Percentiles rank a stretch among this genome's conserved stretches.
Evolutionary conservation across 2,113 vertebrate species (phyloP).

Genomic region (Bothrops jararaca): DNA sequence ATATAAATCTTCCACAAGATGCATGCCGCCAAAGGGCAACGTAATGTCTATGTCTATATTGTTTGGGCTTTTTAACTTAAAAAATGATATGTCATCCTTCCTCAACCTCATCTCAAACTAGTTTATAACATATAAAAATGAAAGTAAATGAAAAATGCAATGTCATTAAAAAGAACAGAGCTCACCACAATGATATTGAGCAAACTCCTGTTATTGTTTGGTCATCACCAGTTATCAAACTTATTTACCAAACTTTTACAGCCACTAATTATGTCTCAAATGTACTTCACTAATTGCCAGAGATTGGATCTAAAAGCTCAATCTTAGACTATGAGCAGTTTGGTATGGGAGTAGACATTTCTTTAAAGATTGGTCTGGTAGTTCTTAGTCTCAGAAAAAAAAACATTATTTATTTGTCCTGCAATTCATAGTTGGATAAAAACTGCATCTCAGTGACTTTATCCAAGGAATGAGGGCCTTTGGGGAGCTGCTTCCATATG

Average conservation of each 20-base stretch:
- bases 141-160: not conserved
- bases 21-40: not conserved
- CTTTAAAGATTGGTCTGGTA: not conserved
- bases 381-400: not conserved
- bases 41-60: not conserved
- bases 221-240: not conserved
- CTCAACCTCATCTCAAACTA: not conserved
- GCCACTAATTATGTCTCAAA: not conserved
- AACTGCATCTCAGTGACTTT: not conserved
- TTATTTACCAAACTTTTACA: not conserved
- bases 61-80: not conserved
- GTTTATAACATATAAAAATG: not conserved
- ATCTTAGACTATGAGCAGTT: not conserved
- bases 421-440: not conserved
- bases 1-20: not conserved
- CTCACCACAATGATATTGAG: not conserved
- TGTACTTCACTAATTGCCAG: not conserved
- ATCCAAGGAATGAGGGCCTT: not conserved
- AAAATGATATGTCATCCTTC: not conserved
- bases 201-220: not conserved
- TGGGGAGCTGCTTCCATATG: not conserved
- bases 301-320: not conserved
- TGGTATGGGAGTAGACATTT: not conserved
- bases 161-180: not conserved
- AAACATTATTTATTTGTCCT: not conserved